A percentile compares a stretch with the other conserved stretches of the same genome.
phyloP scores from a whole-genome alignment of 1,140 invertebrate genomes.

The Pomacea maculata region DNA sequence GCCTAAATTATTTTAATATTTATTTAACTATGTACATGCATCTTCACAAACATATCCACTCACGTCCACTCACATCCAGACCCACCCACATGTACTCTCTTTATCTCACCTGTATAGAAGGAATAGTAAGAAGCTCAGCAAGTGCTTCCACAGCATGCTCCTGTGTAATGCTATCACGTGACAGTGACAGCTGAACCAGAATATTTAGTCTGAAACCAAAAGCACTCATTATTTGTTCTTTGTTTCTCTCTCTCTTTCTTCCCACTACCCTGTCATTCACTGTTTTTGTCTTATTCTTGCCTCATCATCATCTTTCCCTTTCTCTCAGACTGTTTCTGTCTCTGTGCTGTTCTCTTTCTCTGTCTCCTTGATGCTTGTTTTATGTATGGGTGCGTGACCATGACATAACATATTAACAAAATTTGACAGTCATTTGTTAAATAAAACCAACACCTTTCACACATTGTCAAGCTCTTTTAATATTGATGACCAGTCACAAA shows the following conservation, averaged over 20 bases:
- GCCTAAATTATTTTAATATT: too few species aligned
- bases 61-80: not conserved
- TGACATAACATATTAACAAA: too few species aligned
- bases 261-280: too few species aligned
- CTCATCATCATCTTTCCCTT: not conserved
- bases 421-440: too few species aligned
- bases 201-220: constrained; percentile 51
- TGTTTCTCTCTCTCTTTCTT: too few species aligned
- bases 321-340: too few species aligned
- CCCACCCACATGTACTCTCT: not conserved
- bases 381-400: too few species aligned
- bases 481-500: constrained; percentile 24
- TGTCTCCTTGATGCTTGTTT: too few species aligned
- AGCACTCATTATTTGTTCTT: not conserved
- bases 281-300: not conserved
- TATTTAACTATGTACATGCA: too few species aligned
- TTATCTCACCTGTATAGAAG: constrained; percentile 55
- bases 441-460: too few species aligned
- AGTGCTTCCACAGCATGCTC: constrained; percentile 61
- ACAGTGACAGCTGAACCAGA: constrained; percentile 48
- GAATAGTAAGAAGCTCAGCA: constrained; percentile 59
- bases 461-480: too few species aligned
- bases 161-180: constrained; percentile 56
- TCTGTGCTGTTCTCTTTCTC: too few species aligned
- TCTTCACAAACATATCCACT: not conserved